Base-by-base conservation (phyloP, 2,113 vertebrate genomes). In the Sander lucioperca region DNA sequence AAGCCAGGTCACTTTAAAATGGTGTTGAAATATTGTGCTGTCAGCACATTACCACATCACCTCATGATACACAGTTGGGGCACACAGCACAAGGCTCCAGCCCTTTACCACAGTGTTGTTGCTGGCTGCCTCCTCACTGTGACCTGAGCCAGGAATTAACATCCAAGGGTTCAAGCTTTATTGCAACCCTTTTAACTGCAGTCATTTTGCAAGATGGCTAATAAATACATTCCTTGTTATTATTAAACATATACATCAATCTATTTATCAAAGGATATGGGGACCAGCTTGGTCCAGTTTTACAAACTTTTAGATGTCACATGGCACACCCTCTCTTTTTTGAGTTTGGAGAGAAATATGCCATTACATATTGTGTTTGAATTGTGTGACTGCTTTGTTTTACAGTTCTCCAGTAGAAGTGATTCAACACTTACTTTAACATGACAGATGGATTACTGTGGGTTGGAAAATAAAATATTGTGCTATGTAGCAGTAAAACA, bases 11-110 rank as follows among this genome's bases (percentile, higher is more conserved):
- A 21, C 43, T 87, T 57, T 54, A 61, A 80, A 57, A 81, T 36
- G 77, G 84, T 87, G 86, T 76, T 91, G 87, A 91, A 88, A 91
- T 88, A 83, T 80, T 23, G 45, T 27, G 85, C 79, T 87, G 83
- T 92, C 91, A 84, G 80, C 85, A 77, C 86, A 79, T 86, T 83
- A 83, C 80, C 88, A 63, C 88, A 85, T 85, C 89, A 87, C 88
- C 82, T 88, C 81, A 43, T 78, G 74, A 85, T 80, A 74, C 77
- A 77, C 72, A 88, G 86, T 85, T 39, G 39, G 67, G 77, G 68
- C 80, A 68, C 54, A 63, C 18, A 72, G 75, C 18, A 74, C 74
- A 43, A 67, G 58, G 43, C 65, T 54, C 66, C 74, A 43, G 77
- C 77, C 80, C 76, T 82, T 68, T 8, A 85, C 83, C 78, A 80